Evolutionary conservation across 2,113 vertebrate species (phyloP).

Genomic region (Sprattus sprattus): DNA sequence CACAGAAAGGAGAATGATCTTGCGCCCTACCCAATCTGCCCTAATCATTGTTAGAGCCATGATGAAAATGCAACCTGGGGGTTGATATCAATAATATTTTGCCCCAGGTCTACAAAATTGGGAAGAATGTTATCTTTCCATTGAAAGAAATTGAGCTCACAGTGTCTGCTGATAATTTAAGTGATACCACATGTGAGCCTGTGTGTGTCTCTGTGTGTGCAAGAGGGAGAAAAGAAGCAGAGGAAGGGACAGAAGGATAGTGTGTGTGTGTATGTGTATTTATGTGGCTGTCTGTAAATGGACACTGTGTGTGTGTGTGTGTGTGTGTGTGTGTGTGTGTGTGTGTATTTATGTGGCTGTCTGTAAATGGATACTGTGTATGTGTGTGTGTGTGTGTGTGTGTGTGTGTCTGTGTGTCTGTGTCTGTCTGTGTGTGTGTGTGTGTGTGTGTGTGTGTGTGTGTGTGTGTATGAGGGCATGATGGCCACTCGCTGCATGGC

Average conservation of each 20-base stretch:
- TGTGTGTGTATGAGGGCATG: not conserved
- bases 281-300: not conserved
- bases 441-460: not conserved
- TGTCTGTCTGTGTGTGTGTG: not conserved
- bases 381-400: not conserved
- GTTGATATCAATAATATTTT: slow-evolving; percentile 44
- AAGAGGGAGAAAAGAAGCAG: not conserved
- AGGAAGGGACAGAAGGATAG: not conserved
- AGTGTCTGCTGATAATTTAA: slow-evolving; percentile 38
- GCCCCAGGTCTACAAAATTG: slow-evolving; percentile 10
- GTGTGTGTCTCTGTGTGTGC: not conserved
- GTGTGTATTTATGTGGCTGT: too few species aligned
- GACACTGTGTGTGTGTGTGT: not conserved
- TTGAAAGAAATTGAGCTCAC: slow-evolving; percentile 19
- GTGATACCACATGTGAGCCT: slow-evolving; percentile 38
- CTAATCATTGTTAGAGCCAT: slow-evolving; percentile 20
- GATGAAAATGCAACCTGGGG: slow-evolving; percentile 36
- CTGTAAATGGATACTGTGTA: too few species aligned
- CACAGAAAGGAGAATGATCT: not conserved
- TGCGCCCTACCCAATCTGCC: not conserved
- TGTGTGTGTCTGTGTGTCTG: not conserved
- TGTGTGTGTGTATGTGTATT: not conserved
- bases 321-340: not conserved
- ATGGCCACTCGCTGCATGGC: not conserved
- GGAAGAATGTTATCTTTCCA: slow-evolving; percentile 35